Conservation (phyloP, 2,113 vertebrate species). For the Chloebia gouldiae region DNA sequence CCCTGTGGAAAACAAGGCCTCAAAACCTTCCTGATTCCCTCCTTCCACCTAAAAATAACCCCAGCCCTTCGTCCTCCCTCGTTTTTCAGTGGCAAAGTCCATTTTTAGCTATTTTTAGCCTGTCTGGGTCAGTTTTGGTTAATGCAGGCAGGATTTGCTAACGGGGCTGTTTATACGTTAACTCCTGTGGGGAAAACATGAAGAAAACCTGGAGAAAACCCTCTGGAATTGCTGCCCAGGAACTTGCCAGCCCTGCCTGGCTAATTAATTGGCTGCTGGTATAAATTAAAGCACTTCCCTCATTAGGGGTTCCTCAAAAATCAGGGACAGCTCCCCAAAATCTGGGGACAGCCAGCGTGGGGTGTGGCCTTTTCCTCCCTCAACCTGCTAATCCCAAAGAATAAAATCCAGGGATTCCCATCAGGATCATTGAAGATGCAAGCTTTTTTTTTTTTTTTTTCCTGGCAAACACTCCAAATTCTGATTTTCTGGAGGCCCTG, state of each 20-base stretch:
- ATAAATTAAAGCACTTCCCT: neutral
- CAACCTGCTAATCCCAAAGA: neutral
- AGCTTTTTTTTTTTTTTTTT: too few relatives aligned
- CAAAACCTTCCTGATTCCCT: neutral
- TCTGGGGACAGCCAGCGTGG: neutral
- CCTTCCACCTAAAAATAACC: neutral
- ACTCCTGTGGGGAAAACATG: neutral
- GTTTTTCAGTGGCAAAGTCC: neutral
- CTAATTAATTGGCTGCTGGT: neutral
- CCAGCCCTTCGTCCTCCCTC: neutral
- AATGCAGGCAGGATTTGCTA: neutral
- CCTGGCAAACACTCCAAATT: neutral
- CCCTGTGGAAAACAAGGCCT: neutral
- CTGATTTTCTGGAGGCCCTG: neutral
- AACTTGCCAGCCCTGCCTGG: neutral
- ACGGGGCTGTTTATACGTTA: neutral
- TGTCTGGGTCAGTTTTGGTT: neutral
- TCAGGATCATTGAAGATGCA: accelerated
- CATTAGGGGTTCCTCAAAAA: neutral
- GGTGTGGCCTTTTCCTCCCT: neutral
- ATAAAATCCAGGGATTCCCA: neutral
- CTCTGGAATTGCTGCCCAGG: neutral
- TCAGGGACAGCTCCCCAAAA: neutral
- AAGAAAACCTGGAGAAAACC: neutral
- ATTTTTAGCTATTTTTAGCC: constrained; percentile 32